Conservation (phyloP, 2,888 invertebrate species). For the Eupithecia tripunctaria region DNA sequence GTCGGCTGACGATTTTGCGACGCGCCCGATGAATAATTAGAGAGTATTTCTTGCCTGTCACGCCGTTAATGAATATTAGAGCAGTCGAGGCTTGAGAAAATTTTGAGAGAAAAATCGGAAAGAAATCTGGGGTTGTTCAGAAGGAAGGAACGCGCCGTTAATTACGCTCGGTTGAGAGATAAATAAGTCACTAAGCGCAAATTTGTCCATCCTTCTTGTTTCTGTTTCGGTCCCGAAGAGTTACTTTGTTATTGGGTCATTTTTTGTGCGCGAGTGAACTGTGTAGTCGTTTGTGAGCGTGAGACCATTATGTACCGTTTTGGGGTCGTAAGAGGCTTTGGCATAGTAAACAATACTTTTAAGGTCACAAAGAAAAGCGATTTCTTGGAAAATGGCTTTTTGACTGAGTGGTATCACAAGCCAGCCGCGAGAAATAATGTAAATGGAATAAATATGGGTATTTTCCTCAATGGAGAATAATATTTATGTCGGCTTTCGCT, state of each 20-base stretch:
- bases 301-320: slow-evolving; percentile 69
- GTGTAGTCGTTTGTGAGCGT: slow-evolving; percentile 68
- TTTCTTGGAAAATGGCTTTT: slow-evolving; percentile 51
- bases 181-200: slow-evolving; percentile 79
- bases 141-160: slow-evolving; percentile 68
- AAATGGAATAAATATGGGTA: slow-evolving; percentile 13
- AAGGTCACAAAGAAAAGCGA: slow-evolving; percentile 50
- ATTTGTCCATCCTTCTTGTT: slow-evolving; percentile 78
- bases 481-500: slow-evolving; percentile 6
- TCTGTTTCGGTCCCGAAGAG: slow-evolving; percentile 65
- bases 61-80: slow-evolving; percentile 80
- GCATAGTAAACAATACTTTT: slow-evolving; percentile 62
- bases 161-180: slow-evolving; percentile 71
- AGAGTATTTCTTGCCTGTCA: slow-evolving; percentile 80
- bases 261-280: slow-evolving; percentile 68
- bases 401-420: slow-evolving; percentile 29
- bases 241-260: slow-evolving; percentile 73
- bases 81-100: slow-evolving; percentile 47
- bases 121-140: slow-evolving; percentile 69
- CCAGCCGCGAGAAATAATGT: slow-evolving; percentile 21
- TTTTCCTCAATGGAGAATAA: slow-evolving; percentile 15
- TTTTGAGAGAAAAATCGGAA: slow-evolving; percentile 58
- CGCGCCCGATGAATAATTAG: slow-evolving; percentile 81
- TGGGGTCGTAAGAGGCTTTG: slow-evolving; percentile 58
- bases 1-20: slow-evolving; percentile 75